Evolutionary conservation across 2,113 vertebrate species (phyloP).

Genomic region (Mirounga angustirostris): DNA sequence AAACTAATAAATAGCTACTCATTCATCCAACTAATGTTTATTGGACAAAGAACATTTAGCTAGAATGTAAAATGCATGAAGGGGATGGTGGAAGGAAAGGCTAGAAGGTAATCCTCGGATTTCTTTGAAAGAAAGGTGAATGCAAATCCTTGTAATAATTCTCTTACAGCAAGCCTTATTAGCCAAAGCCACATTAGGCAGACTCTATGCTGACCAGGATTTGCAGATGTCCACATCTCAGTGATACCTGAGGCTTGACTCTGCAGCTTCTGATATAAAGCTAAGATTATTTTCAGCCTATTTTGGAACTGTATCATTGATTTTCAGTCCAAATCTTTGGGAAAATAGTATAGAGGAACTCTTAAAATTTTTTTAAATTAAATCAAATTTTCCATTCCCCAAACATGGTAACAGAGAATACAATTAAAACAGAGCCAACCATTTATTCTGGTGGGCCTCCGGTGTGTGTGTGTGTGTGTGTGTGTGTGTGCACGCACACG

Average conservation of each 20-base stretch:
- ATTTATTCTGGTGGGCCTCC: background rate
- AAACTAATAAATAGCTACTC: conserved; percentile 49
- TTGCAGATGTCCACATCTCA: background rate
- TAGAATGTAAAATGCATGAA: background rate
- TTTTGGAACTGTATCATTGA: background rate
- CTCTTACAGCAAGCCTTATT: background rate
- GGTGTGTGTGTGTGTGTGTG: background rate
- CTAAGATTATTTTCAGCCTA: background rate
- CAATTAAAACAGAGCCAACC: background rate
- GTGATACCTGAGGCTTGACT: background rate
- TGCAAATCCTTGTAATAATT: background rate
- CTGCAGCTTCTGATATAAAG: background rate
- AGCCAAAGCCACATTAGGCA: background rate
- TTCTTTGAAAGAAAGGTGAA: conserved; percentile 24
- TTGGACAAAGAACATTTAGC: conserved; percentile 51
- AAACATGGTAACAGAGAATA: background rate
- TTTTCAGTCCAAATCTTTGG: conserved; percentile 41
- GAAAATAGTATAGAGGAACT: background rate
- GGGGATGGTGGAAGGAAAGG: background rate
- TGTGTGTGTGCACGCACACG: no score
- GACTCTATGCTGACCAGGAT: background rate
- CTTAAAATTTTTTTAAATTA: background rate
- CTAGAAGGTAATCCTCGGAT: background rate
- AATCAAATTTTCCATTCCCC: background rate
- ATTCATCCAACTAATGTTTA: conserved; percentile 37